Base-by-base conservation (phyloP, 2,888 invertebrate species). In the Reticulitermes lucifugus region DNA sequence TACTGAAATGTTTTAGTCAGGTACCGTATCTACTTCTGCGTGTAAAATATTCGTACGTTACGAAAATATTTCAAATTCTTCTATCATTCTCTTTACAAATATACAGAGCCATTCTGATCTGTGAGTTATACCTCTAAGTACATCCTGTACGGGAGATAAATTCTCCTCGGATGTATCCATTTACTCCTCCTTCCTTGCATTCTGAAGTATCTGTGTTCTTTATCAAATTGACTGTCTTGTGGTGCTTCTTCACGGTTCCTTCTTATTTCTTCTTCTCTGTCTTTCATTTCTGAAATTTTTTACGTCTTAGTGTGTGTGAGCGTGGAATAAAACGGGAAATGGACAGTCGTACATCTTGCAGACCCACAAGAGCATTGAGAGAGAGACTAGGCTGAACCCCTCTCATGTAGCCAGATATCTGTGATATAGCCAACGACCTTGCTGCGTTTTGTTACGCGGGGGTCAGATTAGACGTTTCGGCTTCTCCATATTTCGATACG, bases 171-270 rank as follows among this genome's bases (percentile, higher is more conserved):
- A 65, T 65, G n/a, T 65, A 9, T n/a, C 65, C 6, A 25, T 65
- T 65, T 65, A 65, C 65, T 25, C 10, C 25, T 10, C n/a, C 65
- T 6, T 25, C 14, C 25, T 65, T 65, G 4, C 65, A 65, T 9
- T 25, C 65, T 65, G n/a, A 65, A 65, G 25, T 65, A 25, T 65
- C 65, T 65, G 65, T 65, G 65, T 65, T 65, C 65, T 65, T 65
- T 65, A 65, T 65, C 65, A 65, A 65, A 65, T 65, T 65, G 65
- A 65, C 65, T 65, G 65, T 65, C 65, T 65, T n/a, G 25, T 65
- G 65, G 65, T n/a, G n/a, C 65, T 65, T 65, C 14, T 65, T 65
- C 65, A 25, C 65, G 1, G n/a, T 65, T 65, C 65, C 65, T 65
- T 65, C 14, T 9, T n/a, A 9, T 65, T 65, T 7, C 65, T 65